phyloP scores from a whole-genome alignment of 2,797 vertebrate genomes.

The Lacerta bilineata region DNA sequence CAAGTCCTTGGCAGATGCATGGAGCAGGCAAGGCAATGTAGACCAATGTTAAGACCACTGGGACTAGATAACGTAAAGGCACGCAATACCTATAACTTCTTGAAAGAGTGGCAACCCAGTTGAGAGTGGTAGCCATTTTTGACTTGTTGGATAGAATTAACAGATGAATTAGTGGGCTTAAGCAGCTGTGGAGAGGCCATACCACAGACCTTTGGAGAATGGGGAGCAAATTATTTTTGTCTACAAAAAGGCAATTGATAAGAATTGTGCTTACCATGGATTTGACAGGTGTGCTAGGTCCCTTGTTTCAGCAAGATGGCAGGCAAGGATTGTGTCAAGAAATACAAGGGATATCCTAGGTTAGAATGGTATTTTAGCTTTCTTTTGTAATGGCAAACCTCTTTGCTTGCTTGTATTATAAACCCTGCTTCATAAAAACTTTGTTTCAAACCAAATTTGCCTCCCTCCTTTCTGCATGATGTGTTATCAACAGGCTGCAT shows the following conservation, averaged over 20 bases:
- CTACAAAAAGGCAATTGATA: neutral
- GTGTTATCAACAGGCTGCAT: neutral
- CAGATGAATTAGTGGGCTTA: neutral
- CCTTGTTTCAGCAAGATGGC: neutral
- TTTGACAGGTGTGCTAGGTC: neutral
- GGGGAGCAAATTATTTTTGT: neutral
- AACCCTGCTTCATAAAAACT: constrained; percentile 14
- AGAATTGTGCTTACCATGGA: too few relatives aligned
- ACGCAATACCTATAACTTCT: neutral
- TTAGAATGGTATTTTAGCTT: constrained; percentile 26
- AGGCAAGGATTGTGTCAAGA: neutral
- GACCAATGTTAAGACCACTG: neutral
- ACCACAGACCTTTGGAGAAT: neutral
- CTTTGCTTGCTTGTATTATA: constrained; percentile 8
- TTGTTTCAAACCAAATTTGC: constrained; percentile 8
- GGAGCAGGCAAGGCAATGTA: neutral
- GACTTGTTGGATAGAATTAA: neutral
- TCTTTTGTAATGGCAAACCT: neutral
- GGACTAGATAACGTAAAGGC: neutral
- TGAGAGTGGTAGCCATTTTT: neutral
- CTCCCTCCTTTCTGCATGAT: neutral
- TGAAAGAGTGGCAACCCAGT: neutral
- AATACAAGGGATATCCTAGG: neutral
- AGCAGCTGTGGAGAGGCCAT: neutral
- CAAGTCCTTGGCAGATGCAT: neutral